A percentile compares a stretch with the other conserved stretches of the same genome.
Conservation (phyloP, 2,113 vertebrate species). For the Microcebus ravelobensis region DNA sequence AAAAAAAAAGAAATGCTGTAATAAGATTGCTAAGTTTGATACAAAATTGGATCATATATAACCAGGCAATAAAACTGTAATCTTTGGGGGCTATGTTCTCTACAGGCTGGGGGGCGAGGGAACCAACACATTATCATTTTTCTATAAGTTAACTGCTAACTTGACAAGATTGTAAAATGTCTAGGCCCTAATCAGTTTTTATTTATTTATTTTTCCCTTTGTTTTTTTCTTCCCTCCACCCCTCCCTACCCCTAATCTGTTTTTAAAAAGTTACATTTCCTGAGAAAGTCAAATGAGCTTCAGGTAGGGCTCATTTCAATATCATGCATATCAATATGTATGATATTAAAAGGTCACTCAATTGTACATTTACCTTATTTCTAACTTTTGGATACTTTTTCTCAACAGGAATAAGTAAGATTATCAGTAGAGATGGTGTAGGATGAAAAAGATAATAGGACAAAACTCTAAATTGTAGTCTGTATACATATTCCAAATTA, state of each 20-base stretch:
- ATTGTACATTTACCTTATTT: conserved; percentile 4
- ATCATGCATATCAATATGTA: background rate
- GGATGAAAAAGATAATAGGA: background rate
- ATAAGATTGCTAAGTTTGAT: background rate
- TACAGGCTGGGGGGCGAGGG: background rate
- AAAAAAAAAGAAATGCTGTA: background rate
- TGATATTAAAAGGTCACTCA: background rate
- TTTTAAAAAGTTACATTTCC: conserved; percentile 16
- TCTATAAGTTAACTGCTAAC: background rate
- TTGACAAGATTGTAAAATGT: background rate
- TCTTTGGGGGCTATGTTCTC: background rate
- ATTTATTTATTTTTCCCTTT: no score
- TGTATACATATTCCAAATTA: background rate
- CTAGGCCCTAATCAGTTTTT: background rate
- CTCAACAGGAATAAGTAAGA: background rate
- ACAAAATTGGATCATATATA: background rate
- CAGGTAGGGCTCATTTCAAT: no score
- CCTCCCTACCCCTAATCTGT: background rate
- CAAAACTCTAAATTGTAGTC: background rate
- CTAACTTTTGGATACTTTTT: background rate
- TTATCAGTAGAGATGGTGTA: background rate
- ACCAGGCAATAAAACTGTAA: background rate
- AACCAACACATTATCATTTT: background rate
- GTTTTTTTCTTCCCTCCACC: no score
- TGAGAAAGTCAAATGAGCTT: background rate